Conservation (phyloP, 1,140 invertebrate species). For the Leptinotarsa texana region DNA sequence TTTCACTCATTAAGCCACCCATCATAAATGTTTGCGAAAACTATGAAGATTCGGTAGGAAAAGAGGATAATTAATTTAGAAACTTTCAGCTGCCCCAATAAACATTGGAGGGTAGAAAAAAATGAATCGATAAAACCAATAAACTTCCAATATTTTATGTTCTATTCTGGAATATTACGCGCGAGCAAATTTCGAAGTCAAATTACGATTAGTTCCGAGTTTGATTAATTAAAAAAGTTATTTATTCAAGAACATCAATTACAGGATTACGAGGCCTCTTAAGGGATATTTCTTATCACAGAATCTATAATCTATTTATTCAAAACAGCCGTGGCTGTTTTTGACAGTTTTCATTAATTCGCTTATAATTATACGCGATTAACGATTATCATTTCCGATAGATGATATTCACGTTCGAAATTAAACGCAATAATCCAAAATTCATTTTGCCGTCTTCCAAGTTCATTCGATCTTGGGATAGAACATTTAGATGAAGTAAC, state of each 20-base stretch:
- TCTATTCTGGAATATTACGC: not conserved
- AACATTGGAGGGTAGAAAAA: too few species aligned
- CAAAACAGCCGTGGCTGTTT: not conserved
- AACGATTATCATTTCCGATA: not conserved
- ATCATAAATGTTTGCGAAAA: too few species aligned
- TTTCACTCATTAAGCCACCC: too few species aligned
- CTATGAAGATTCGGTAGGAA: too few species aligned
- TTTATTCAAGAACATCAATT: constrained; percentile 27
- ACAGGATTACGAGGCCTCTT: not conserved
- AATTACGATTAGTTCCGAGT: constrained; percentile 2
- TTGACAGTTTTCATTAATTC: constrained; percentile 9
- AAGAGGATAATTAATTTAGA: too few species aligned
- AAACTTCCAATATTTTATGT: not conserved
- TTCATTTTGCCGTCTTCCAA: too few species aligned
- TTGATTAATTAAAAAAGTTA: constrained; percentile 24
- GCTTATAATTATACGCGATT: not conserved
- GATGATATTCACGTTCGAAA: not conserved
- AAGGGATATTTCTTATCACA: constrained; percentile 13
- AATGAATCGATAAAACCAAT: too few species aligned
- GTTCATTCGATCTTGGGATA: too few species aligned
- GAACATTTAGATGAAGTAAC: too few species aligned
- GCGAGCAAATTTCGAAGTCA: constrained; percentile 5
- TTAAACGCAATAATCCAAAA: too few species aligned
- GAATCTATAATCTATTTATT: constrained; percentile 15
- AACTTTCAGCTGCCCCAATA: too few species aligned